A percentile compares a stretch with the other conserved stretches of the same genome.
These are phyloP conservation scores for Galaxias olidus DNA, from an alignment of 2,797 vertebrate species.

Conservation along the genomic window DNA sequence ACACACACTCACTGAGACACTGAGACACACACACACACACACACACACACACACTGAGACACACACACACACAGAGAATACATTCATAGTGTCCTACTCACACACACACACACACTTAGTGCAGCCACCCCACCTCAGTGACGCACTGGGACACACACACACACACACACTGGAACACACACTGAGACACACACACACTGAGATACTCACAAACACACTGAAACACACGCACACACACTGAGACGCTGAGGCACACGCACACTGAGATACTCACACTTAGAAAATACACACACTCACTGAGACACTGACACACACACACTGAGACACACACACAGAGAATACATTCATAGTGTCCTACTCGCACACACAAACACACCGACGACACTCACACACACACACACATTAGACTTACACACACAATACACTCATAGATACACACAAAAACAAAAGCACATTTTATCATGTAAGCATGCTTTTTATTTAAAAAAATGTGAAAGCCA, in stretches of 20 bases:
- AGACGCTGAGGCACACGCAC: neutral
- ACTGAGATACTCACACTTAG: too few species aligned
- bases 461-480: neutral
- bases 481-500: neutral
- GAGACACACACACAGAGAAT: neutral
- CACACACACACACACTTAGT: slow-evolving; percentile 6
- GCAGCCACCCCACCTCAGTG: too few species aligned
- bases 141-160: neutral
- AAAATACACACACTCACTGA: too few species aligned
- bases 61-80: neutral
- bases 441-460: neutral
- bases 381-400: neutral
- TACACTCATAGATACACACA: neutral
- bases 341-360: too few species aligned
- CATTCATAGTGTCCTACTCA: too few species aligned
- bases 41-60: slow-evolving; percentile 5
- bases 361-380: too few species aligned
- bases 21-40: neutral
- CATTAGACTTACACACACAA: neutral
- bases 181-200: neutral
- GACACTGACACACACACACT: neutral
- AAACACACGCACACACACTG: neutral
- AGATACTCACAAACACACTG: too few species aligned
- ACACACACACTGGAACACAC: neutral
- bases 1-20: too few species aligned